Percentiles rank a stretch among this genome's conserved stretches.
These are phyloP conservation scores for Aegotheles bennettii DNA, from an alignment of 2,113 vertebrate genomes.

Conservation along the genomic window DNA sequence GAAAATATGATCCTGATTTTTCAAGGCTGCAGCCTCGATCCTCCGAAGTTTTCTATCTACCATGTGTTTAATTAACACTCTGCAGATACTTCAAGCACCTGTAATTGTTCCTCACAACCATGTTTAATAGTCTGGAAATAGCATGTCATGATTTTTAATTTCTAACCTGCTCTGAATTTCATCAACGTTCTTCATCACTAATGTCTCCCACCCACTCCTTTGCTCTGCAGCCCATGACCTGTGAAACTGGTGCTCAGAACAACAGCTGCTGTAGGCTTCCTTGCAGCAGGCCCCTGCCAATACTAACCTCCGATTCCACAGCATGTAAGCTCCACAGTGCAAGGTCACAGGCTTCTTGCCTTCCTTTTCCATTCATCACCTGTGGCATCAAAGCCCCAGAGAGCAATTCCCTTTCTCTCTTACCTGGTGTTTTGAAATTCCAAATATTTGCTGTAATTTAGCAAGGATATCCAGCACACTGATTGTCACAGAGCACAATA, in stretches of 20 bases:
- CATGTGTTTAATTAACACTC: slow-evolving; percentile 44
- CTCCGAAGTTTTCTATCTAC: slow-evolving; percentile 25
- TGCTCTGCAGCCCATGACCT: neutral
- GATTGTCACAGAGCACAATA: neutral
- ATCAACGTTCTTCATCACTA: neutral
- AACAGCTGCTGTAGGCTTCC: neutral
- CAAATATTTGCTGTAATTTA: neutral
- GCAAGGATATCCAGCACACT: neutral
- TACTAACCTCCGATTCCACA: neutral
- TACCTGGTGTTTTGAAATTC: neutral
- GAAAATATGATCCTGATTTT: neutral
- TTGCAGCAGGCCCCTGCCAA: neutral
- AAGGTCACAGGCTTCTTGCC: neutral
- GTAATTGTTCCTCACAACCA: neutral
- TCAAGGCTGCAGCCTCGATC: neutral
- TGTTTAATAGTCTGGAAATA: slow-evolving; percentile 49
- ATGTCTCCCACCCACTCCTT: neutral
- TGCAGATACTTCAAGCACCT: slow-evolving; percentile 44
- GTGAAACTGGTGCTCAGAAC: neutral
- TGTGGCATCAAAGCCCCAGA: neutral
- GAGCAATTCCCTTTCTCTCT: neutral
- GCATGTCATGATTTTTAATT: slow-evolving; percentile 28
- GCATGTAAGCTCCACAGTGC: neutral
- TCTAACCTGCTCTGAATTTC: slow-evolving; percentile 10
- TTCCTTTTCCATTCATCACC: neutral